Conservation (phyloP, 2,113 vertebrate species). For the Carassius carassius region DNA sequence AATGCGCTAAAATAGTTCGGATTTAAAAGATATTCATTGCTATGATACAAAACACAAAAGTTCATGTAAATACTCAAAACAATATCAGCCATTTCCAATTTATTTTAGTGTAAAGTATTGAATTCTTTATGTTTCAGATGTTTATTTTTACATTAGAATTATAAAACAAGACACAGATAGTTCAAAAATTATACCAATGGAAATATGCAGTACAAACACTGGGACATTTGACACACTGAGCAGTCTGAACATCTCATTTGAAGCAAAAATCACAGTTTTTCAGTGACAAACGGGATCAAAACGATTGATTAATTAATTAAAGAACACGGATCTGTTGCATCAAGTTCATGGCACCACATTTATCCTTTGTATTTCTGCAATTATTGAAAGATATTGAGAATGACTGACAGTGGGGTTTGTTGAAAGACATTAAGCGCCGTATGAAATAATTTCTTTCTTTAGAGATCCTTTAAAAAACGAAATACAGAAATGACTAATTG, state of each 20-base stretch:
- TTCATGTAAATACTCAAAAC: background rate
- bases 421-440: background rate
- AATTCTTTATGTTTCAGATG: background rate
- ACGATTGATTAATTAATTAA: background rate
- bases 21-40: background rate
- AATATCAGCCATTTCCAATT: too few relatives aligned
- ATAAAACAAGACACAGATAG: background rate
- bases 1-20: background rate
- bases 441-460: background rate
- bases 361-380: background rate
- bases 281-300: background rate
- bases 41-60: background rate
- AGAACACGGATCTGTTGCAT: background rate
- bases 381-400: background rate
- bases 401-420: background rate
- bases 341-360: conserved; percentile 45
- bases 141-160: background rate
- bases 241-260: background rate
- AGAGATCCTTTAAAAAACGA: background rate
- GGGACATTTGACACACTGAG: conserved; percentile 3
- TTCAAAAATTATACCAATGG: conserved; percentile 1
- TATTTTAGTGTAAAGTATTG: background rate
- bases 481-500: background rate
- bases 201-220: background rate
- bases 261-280: background rate